Conservation (phyloP, 2,113 vertebrate genomes). For the Paramormyrops kingsleyae region DNA sequence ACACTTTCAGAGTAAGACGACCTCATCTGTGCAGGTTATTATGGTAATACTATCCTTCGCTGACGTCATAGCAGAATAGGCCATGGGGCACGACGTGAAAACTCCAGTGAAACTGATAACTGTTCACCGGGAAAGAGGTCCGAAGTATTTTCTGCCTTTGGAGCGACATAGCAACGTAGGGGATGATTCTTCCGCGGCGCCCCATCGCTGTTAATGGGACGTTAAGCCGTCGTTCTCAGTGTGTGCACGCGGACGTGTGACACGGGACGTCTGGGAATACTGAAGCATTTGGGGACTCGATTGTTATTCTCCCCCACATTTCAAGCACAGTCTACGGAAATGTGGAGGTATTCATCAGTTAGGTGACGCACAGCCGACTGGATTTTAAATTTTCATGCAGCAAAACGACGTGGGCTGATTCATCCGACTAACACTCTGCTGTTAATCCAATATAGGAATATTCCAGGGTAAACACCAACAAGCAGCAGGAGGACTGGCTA, state of each 20-base stretch:
- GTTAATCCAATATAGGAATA: background rate
- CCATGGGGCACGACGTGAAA: background rate
- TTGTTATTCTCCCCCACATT: background rate
- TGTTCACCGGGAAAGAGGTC: background rate
- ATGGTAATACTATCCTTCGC: background rate
- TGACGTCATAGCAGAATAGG: background rate
- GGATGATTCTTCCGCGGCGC: background rate
- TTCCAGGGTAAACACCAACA: background rate
- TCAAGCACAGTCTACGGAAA: background rate
- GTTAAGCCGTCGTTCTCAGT: background rate
- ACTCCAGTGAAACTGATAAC: background rate
- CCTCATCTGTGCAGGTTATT: background rate
- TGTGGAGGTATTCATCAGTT: background rate
- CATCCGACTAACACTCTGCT: background rate
- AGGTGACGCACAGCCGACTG: background rate
- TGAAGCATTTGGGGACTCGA: background rate
- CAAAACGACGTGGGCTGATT: background rate
- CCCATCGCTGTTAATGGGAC: background rate
- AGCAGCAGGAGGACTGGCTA: background rate
- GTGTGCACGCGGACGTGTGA: background rate
- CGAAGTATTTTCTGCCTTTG: background rate
- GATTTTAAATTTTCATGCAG: background rate
- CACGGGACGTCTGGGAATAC: background rate
- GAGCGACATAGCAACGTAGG: background rate
- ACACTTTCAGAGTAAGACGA: background rate